Base-by-base conservation (phyloP, 2,888 invertebrate species). In the Dasysyrphus albostriatus region DNA sequence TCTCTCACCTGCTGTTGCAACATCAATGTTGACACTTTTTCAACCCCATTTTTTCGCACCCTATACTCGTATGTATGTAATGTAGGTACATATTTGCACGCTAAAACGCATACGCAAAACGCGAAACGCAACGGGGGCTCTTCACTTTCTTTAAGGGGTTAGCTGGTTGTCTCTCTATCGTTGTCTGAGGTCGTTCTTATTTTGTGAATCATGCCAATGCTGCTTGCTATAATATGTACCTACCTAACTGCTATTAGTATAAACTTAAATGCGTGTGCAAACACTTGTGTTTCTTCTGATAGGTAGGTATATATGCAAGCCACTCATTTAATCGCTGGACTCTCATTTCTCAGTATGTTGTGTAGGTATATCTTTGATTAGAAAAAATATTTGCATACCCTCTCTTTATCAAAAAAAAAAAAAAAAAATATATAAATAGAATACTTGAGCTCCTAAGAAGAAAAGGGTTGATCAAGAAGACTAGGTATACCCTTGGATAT, bases 111-210 rank as follows among this genome's bases (percentile, higher is more conserved):
- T 72, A 77, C 75, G 80, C 75, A 83, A 59, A 29, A 44, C 42
- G 54, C 34, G 47, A 34, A 51, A 76, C 44, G 78, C 59, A 84
- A 16, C 34, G 42, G 67, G 63, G 34, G 44, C 29, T 63, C 9
- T 32, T 12, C 12, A 49, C 5, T 34, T 65, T 47, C 65, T 79
- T 59, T 24, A 72, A 72, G 67, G 72, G 49, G 72, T 44, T 59
- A 65, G 16, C 5, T 37, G n/a, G 10, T 29, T n/a, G 29, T 58
- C 8, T 58, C 8, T 58, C 56, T 34, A 24, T 24, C 32, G 47
- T 81, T 81, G 81, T 73, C 76, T 85, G 42, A 85, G 76, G 84
- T 85, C 81, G 79, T 69, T 83, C 74, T 78, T 82, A 56, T 24
- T 56, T 24, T 47, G 59, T 2, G 32, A 37, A 34, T 49, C 19